phyloP scores from a whole-genome alignment of 2,888 invertebrate species.

The Drosophila parthenogenetica region DNA sequence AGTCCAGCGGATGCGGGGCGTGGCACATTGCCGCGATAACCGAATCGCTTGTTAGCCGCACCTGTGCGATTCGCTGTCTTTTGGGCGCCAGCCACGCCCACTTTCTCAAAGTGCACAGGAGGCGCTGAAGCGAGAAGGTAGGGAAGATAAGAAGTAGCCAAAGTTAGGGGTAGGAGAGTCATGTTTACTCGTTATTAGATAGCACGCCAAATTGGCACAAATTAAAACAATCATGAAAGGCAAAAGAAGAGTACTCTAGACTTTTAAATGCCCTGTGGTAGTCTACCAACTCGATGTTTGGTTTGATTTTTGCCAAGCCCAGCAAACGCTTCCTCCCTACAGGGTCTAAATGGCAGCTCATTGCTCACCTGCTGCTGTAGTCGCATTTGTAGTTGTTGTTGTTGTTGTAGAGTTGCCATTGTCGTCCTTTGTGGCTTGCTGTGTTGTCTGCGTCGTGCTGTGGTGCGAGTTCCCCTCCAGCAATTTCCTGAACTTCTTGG shows the following conservation, averaged over 20 bases:
- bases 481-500: conserved; percentile 83
- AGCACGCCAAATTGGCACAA: conserved; percentile 50
- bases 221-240: conserved; percentile 56
- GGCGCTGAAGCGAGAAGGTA: conserved; percentile 30
- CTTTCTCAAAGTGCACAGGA: conserved; percentile 82
- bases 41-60: conserved; percentile 89
- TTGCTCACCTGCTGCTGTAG: conserved; percentile 70
- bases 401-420: conserved; percentile 82
- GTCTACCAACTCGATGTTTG: too few relatives aligned
- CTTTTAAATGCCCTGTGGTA: too few relatives aligned
- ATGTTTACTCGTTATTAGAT: conserved; percentile 43
- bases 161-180: conserved; percentile 24
- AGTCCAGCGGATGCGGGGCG: conserved; percentile 87
- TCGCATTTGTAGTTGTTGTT: neutral
- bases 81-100: conserved; percentile 76
- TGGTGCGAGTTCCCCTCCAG: conserved; percentile 56
- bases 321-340: neutral
- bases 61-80: conserved; percentile 86
- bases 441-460: conserved; percentile 20
- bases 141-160: conserved; percentile 13
- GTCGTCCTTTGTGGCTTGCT: conserved; percentile 77
- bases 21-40: conserved; percentile 88
- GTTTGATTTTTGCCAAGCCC: too few relatives aligned
- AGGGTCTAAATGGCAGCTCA: neutral
- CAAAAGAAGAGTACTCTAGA: too few relatives aligned